These are phyloP conservation scores for Ormyrus pomaceus DNA, from an alignment of 2,888 invertebrate species.

Conservation along the genomic window DNA sequence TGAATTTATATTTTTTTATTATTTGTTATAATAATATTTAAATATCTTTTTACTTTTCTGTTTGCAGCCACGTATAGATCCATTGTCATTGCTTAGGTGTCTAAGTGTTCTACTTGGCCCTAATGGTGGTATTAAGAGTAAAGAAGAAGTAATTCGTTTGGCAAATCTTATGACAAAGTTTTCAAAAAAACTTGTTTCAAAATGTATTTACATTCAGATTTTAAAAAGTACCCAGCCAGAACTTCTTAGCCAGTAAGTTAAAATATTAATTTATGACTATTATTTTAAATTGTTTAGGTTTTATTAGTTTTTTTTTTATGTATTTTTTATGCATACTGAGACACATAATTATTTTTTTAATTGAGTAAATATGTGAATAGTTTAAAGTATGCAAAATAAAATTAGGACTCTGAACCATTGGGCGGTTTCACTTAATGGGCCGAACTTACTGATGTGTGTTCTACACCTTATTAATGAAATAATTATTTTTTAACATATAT, in stretches of 20 bases:
- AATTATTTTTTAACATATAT: not conserved
- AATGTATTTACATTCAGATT: conserved; percentile 96
- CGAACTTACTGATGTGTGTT: conserved; percentile 72
- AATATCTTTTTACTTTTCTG: conserved; percentile 39
- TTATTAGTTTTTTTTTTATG: not conserved
- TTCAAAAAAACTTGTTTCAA: conserved; percentile 95
- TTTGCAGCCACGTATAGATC: conserved; percentile 94
- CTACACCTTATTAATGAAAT: conserved; percentile 59
- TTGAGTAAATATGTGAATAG: conserved; percentile 61
- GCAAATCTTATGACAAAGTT: conserved; percentile 97
- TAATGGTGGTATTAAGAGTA: conserved; percentile 91
- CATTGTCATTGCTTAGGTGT: conserved; percentile 91
- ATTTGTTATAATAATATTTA: not conserved
- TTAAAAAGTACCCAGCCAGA: conserved; percentile 90
- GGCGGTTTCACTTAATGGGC: conserved; percentile 63
- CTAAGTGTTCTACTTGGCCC: conserved; percentile 89
- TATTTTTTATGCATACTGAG: conserved; percentile 56
- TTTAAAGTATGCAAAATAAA: conserved; percentile 67
- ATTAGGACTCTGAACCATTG: conserved; percentile 70
- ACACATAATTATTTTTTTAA: conserved; percentile 59
- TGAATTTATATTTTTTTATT: not conserved
- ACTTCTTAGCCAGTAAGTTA: conserved; percentile 84
- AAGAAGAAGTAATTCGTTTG: conserved; percentile 90
- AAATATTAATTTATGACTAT: conserved; percentile 40
- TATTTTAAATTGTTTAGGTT: not conserved